Percentiles rank a stretch among this genome's conserved stretches.
Conservation (phyloP, 1,140 invertebrate species). For the Drosophila mauritiana region DNA sequence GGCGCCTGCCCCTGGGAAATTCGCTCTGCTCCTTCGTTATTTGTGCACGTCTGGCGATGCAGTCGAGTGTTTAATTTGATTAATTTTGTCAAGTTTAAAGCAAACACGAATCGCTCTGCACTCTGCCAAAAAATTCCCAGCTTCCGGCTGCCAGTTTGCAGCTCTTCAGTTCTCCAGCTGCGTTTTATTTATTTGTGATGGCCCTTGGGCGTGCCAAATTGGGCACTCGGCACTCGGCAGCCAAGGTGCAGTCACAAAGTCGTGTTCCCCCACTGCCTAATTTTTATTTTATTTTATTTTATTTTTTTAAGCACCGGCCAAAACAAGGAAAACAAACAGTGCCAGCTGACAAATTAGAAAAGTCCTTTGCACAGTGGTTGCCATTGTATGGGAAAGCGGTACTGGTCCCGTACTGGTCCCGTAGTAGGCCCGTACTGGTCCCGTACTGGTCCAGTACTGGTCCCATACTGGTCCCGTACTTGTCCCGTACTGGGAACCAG, state of each 20-base stretch:
- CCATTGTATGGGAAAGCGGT: too few species aligned
- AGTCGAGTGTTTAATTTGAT: conserved; percentile 82
- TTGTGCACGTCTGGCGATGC: conserved; percentile 81
- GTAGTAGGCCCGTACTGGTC: too few species aligned
- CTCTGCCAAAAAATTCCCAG: conserved; percentile 61
- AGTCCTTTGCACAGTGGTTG: conserved; percentile 13
- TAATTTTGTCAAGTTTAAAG: conserved; percentile 82
- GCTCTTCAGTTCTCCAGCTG: conserved; percentile 17
- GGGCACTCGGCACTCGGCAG: conserved; percentile 45
- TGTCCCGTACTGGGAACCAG: too few species aligned
- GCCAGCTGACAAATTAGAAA: conserved; percentile 42
- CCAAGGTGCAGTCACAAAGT: conserved; percentile 46
- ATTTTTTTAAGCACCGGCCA: conserved; percentile 33
- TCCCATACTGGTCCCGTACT: too few species aligned
- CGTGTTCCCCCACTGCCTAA: conserved; percentile 18
- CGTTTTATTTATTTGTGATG: conserved; percentile 55
- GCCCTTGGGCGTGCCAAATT: conserved; percentile 62
- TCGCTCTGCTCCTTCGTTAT: conserved; percentile 62
- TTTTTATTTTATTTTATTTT: conserved; percentile 9
- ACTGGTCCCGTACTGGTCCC: too few species aligned
- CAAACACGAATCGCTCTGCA: conserved; percentile 74
- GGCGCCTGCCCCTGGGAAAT: conserved; percentile 49
- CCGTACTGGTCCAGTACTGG: too few species aligned
- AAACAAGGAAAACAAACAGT: conserved; percentile 32
- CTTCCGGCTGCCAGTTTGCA: conserved; percentile 7